Conservation (phyloP, 2,113 vertebrate species). For the Sylvietta virens region DNA sequence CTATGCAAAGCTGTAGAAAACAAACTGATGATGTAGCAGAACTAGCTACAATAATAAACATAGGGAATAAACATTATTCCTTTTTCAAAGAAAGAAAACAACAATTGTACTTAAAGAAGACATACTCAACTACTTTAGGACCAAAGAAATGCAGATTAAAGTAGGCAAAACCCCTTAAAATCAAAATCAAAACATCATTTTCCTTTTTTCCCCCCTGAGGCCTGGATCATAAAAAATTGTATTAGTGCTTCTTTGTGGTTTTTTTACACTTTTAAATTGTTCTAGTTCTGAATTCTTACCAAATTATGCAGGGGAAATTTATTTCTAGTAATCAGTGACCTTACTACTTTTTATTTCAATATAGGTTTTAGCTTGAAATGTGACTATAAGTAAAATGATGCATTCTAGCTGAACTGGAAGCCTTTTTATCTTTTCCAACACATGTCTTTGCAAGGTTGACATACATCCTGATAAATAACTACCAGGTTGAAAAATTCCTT, state of each 20-base stretch:
- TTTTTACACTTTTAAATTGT: neutral
- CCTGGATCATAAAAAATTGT: neutral
- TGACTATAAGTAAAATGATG: neutral
- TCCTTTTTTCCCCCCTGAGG: neutral
- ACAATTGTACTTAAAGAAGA: neutral
- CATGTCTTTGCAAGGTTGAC: rapidly evolving
- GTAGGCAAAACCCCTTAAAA: neutral
- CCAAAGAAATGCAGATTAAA: neutral
- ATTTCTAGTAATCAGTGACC: neutral
- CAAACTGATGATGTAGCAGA: neutral
- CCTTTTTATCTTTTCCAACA: neutral
- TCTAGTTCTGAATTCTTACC: neutral
- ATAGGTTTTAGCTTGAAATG: neutral
- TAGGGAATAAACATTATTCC: neutral
- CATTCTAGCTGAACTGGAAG: neutral
- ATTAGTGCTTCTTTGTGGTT: neutral
- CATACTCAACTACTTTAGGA: neutral
- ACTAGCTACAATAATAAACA: neutral
- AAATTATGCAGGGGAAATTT: neutral
- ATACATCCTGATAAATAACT: neutral
- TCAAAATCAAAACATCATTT: neutral
- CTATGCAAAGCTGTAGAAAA: neutral
- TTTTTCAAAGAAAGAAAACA: neutral
- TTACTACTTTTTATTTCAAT: neutral
- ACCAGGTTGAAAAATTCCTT: neutral